These are phyloP conservation scores for Vireo griseus DNA, from an alignment of 2,797 vertebrate genomes.

Conservation along the genomic window DNA sequence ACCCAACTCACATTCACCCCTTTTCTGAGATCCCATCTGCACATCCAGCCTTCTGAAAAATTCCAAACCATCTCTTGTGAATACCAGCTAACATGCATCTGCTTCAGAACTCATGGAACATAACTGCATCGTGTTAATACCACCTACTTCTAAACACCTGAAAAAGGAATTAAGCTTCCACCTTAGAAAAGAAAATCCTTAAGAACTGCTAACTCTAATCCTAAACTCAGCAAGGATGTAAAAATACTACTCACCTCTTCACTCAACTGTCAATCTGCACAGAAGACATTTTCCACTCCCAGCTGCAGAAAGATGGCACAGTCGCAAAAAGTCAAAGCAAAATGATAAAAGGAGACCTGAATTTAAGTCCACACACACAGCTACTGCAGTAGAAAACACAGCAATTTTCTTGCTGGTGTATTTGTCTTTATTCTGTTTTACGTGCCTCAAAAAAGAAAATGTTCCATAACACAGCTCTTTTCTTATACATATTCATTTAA, in stretches of 20 bases:
- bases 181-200: slow-evolving; percentile 13
- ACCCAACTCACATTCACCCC: not conserved
- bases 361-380: not conserved
- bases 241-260: slow-evolving; percentile 35
- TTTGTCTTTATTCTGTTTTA: not conserved
- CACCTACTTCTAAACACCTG: not conserved
- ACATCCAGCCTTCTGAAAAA: not conserved
- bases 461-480: not conserved
- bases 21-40: not conserved
- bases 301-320: not conserved
- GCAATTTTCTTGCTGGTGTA: not conserved
- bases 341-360: not conserved
- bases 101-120: not conserved
- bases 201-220: slow-evolving; percentile 21
- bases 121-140: not conserved
- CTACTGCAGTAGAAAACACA: not conserved
- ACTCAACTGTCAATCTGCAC: not conserved
- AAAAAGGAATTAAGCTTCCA: slow-evolving; percentile 18
- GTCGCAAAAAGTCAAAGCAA: not conserved
- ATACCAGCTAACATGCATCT: not conserved
- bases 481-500: not conserved
- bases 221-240: slow-evolving; percentile 1
- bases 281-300: not conserved
- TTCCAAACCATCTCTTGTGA: not conserved
- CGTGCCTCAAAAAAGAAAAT: not conserved